phyloP scores from a whole-genome alignment of 2,888 invertebrate genomes.

The Omphaloscelis lunosa region DNA sequence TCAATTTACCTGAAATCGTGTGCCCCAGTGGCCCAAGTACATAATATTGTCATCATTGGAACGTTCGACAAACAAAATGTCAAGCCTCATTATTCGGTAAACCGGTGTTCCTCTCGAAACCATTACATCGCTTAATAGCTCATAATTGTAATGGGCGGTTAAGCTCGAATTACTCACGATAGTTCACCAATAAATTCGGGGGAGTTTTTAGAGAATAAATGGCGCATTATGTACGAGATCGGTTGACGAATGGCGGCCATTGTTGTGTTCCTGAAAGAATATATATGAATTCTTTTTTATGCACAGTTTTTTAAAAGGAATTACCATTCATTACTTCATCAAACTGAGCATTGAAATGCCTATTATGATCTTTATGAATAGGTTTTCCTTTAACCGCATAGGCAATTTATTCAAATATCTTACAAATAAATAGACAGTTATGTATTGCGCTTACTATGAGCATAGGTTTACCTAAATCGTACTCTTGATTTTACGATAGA shows the following conservation, averaged over 20 bases:
- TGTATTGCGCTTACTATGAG: background rate
- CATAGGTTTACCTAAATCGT: background rate
- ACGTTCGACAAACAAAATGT: constrained; percentile 60
- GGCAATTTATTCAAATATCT: background rate
- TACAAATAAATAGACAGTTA: background rate
- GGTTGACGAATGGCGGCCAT: constrained; percentile 23
- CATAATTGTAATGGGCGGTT: constrained; percentile 67
- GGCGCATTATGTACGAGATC: constrained; percentile 24
- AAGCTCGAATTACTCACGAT: constrained; percentile 66
- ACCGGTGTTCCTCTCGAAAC: constrained; percentile 60
- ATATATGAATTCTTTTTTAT: background rate
- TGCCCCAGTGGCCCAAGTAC: background rate
- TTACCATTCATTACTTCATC: background rate
- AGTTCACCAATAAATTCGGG: constrained; percentile 66
- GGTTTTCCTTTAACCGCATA: background rate
- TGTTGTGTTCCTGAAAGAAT: constrained; percentile 14
- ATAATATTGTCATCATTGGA: constrained; percentile 54
- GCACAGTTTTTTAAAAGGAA: too few relatives aligned
- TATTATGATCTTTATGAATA: background rate
- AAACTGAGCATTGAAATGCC: background rate
- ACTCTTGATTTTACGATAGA: constrained; percentile 4
- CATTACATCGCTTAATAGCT: constrained; percentile 65
- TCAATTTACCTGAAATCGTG: constrained; percentile 46
- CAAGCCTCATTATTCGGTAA: constrained; percentile 61
- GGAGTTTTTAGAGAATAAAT: constrained; percentile 49